phyloP scores from a whole-genome alignment of 2,797 vertebrate genomes.

The Crax fasciolata region DNA sequence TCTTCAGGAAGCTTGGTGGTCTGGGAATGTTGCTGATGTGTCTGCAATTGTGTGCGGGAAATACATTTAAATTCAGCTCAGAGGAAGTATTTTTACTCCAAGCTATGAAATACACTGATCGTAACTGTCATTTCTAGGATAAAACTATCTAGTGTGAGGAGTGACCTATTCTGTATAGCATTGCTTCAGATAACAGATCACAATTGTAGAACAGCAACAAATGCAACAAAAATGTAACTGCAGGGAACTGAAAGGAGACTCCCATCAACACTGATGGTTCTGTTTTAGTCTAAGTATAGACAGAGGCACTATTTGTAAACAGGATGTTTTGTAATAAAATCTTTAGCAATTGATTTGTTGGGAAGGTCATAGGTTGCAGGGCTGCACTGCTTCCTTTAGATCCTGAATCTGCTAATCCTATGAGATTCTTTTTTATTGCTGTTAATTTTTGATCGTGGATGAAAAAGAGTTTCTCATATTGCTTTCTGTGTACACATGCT shows the following conservation, averaged over 20 bases:
- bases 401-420: not conserved
- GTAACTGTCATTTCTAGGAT: not conserved
- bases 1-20: conserved; percentile 2
- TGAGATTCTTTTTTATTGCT: not conserved
- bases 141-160: not conserved
- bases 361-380: not conserved
- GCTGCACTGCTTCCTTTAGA: not conserved
- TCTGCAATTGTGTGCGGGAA: not conserved
- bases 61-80: not conserved
- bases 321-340: not conserved
- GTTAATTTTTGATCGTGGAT: not conserved
- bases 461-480: not conserved
- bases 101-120: not conserved
- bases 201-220: not conserved
- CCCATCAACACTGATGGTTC: not conserved
- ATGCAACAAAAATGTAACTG: not conserved
- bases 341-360: not conserved
- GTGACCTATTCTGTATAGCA: not conserved
- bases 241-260: not conserved
- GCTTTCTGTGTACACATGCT: not conserved
- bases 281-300: not conserved
- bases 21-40: not conserved
- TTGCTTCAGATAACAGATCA: not conserved
- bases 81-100: not conserved
- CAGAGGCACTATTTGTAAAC: not conserved